A percentile compares a stretch with the other conserved stretches of the same genome.
phyloP scores from a whole-genome alignment of 2,888 invertebrate genomes.

The Acholoe squamosa region DNA sequence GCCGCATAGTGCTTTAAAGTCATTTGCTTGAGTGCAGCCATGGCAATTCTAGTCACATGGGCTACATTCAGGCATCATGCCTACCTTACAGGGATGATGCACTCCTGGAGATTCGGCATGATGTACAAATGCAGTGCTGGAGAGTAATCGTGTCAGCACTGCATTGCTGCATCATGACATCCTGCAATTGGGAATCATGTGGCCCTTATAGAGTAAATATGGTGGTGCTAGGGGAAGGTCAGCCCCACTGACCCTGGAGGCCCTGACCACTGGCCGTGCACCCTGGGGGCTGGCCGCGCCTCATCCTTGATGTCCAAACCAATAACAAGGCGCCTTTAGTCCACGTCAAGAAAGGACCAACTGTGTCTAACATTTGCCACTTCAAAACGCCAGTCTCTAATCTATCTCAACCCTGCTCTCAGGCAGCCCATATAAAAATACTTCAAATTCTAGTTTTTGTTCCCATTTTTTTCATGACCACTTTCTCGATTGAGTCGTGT shows the following conservation, averaged over 20 bases:
- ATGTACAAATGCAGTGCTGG: too few species aligned
- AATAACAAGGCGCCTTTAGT: conserved; percentile 12
- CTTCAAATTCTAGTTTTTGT: too few species aligned
- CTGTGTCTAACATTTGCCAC: not conserved
- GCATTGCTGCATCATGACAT: not conserved
- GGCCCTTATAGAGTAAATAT: not conserved
- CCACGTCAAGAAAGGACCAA: not conserved
- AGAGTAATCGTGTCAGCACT: not conserved
- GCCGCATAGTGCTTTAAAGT: too few species aligned
- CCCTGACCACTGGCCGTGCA: not conserved
- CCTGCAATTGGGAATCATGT: not conserved
- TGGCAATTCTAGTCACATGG: too few species aligned
- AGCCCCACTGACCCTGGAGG: not conserved
- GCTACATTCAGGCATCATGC: too few species aligned
- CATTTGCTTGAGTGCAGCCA: too few species aligned
- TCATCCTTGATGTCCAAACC: conserved; percentile 23
- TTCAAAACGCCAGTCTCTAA: not conserved
- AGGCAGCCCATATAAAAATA: not conserved
- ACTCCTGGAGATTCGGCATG: too few species aligned
- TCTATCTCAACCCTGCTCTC: not conserved
- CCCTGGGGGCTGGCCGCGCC: not conserved
- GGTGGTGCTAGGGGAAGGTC: conserved; percentile 1
- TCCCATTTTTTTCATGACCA: too few species aligned
- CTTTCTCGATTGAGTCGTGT: too few species aligned
- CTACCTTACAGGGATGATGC: too few species aligned